A percentile compares a stretch with the other conserved stretches of the same genome.
Conservation (phyloP, 2,797 vertebrate genomes). For the Helostoma temminkii region DNA sequence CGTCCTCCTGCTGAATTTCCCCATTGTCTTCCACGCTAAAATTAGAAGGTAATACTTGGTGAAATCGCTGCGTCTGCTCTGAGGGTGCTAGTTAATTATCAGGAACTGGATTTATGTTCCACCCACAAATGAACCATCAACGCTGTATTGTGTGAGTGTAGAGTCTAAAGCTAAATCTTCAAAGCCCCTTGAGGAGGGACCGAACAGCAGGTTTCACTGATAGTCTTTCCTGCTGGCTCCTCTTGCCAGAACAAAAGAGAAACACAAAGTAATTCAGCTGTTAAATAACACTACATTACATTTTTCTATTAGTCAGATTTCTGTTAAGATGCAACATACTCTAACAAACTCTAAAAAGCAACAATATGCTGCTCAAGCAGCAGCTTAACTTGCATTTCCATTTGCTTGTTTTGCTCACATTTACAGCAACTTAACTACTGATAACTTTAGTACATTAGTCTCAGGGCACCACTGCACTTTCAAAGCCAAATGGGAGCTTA, state of each 20-base stretch:
- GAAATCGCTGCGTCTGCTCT: conserved; percentile 74
- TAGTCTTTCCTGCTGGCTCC: conserved; percentile 7
- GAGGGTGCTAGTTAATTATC: conserved; percentile 76
- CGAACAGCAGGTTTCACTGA: conserved; percentile 38
- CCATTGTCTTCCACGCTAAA: conserved; percentile 78
- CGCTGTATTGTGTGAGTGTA: conserved; percentile 34
- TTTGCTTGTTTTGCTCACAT: conserved; percentile 25
- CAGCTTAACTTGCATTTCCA: conserved; percentile 4
- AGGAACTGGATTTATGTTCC: conserved; percentile 69
- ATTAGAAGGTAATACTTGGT: conserved; percentile 78
- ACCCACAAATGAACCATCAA: conserved; percentile 59
- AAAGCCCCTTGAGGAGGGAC: conserved; percentile 34
- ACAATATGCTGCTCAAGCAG: conserved; percentile 14
- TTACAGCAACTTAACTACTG: conserved; percentile 22
- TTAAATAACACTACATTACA: background rate
- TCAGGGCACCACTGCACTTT: conserved; percentile 26
- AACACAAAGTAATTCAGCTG: background rate
- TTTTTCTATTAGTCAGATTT: conserved; percentile 7
- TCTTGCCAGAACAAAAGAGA: conserved; percentile 14
- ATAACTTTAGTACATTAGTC: conserved; percentile 9
- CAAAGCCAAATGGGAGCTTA: conserved; percentile 38
- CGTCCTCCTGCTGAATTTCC: conserved; percentile 76
- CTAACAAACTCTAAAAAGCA: background rate
- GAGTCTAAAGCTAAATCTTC: conserved; percentile 42
- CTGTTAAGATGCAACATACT: background rate